Percentiles rank a stretch among this genome's conserved stretches.
Conservation (phyloP, 2,888 invertebrate genomes). For the Andrena flavipes region DNA sequence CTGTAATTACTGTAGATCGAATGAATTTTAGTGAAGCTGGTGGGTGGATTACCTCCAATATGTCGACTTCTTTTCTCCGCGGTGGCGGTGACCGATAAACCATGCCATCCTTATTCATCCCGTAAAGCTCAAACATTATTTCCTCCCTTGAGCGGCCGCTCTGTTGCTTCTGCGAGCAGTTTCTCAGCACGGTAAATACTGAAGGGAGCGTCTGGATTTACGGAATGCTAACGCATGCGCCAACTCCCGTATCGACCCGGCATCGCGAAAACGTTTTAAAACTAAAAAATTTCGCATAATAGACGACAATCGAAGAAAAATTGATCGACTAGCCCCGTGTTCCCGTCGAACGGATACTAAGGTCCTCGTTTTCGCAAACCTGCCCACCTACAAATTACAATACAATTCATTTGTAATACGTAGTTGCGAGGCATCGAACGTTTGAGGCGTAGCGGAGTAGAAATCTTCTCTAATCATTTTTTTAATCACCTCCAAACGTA, state of each 20-base stretch:
- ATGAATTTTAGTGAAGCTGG: not conserved
- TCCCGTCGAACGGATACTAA: not conserved
- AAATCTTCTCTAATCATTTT: not conserved
- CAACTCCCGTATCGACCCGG: slow-evolving; percentile 71
- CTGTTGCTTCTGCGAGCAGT: slow-evolving; percentile 30
- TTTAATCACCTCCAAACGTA: not conserved
- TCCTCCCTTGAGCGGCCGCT: slow-evolving; percentile 13
- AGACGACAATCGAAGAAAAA: not conserved
- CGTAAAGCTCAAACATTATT: slow-evolving; percentile 81
- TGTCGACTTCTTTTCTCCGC: slow-evolving; percentile 81
- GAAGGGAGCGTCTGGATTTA: slow-evolving; percentile 55
- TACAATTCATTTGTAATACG: slow-evolving; percentile 15
- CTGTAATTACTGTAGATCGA: not conserved
- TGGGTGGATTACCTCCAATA: slow-evolving; percentile 76
- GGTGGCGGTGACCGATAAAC: slow-evolving; percentile 81
- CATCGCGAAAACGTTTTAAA: slow-evolving; percentile 52
- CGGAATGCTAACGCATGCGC: slow-evolving; percentile 66
- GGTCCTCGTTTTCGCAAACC: not conserved
- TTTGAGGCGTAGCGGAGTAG: not conserved
- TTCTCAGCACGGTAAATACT: slow-evolving; percentile 56
- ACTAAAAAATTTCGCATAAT: slow-evolving; percentile 28
- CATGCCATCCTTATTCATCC: slow-evolving; percentile 79
- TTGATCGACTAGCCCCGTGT: not conserved
- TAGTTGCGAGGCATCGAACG: not conserved
- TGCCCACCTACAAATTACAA: not conserved